Conservation (phyloP, 1,140 invertebrate species). For the Hyles vespertilio region DNA sequence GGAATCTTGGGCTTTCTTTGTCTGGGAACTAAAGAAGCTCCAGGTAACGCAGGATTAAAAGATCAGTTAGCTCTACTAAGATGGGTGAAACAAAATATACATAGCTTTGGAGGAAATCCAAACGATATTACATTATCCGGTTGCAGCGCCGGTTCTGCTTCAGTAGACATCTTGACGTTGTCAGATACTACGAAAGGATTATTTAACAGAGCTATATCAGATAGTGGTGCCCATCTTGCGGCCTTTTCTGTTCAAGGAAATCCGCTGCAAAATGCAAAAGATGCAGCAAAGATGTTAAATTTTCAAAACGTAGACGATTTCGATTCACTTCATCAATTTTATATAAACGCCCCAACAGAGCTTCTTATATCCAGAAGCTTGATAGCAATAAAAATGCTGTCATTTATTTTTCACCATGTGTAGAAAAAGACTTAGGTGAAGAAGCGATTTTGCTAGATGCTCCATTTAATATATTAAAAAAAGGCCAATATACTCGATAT, state of each 20-base stretch:
- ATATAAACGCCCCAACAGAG: slow-evolving; percentile 37
- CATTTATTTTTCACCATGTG: slow-evolving; percentile 42
- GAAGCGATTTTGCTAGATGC: slow-evolving; percentile 41
- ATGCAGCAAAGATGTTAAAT: slow-evolving; percentile 31
- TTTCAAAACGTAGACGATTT: slow-evolving; percentile 34
- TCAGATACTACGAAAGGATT: slow-evolving; percentile 37
- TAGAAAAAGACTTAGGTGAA: slow-evolving; percentile 39
- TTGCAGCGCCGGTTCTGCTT: slow-evolving; percentile 37
- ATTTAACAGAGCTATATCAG: slow-evolving; percentile 48
- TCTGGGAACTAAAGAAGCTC: slow-evolving; percentile 33
- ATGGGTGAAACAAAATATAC: slow-evolving; percentile 45
- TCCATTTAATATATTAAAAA: slow-evolving; percentile 41
- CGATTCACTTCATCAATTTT: slow-evolving; percentile 40
- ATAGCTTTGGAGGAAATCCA: slow-evolving; percentile 44
- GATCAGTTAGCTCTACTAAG: slow-evolving; percentile 40
- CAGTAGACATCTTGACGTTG: slow-evolving; percentile 37
- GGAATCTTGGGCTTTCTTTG: slow-evolving; percentile 40
- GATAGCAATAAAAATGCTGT: slow-evolving; percentile 20
- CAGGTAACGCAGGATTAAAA: slow-evolving; percentile 47
- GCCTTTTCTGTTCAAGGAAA: slow-evolving; percentile 33
- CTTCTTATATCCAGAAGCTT: slow-evolving; percentile 15
- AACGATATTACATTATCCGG: slow-evolving; percentile 42
- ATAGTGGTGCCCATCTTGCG: slow-evolving; percentile 38
- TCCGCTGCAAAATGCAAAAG: slow-evolving; percentile 41
- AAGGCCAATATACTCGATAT: slow-evolving; percentile 36